Percentiles rank a stretch among this genome's conserved stretches.
These are phyloP conservation scores for Meda fulgida DNA, from an alignment of 2,797 vertebrate genomes.

Conservation along the genomic window DNA sequence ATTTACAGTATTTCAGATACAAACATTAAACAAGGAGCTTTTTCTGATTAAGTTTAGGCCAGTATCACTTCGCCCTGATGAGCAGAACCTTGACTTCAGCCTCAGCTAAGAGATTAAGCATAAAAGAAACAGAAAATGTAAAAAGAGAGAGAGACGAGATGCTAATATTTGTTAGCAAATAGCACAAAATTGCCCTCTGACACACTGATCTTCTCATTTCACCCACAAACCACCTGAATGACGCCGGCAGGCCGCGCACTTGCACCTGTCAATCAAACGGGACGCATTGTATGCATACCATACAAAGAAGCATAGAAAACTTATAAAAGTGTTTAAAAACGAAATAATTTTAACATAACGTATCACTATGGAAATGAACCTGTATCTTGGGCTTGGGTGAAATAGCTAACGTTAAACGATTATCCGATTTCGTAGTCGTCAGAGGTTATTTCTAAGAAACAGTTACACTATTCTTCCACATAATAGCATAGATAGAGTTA, in stretches of 20 bases:
- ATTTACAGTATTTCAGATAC: constrained; percentile 4
- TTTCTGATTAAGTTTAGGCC: constrained; percentile 24
- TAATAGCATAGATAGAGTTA: background rate
- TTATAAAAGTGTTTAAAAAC: background rate
- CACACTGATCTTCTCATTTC: background rate
- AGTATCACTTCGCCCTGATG: background rate
- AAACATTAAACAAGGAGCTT: background rate
- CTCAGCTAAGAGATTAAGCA: background rate
- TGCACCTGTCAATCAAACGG: constrained; percentile 52
- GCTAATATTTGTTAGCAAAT: background rate
- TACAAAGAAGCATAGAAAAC: background rate
- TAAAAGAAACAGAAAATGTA: background rate
- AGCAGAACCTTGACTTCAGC: background rate
- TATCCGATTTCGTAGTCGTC: background rate
- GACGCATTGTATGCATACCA: constrained; percentile 35
- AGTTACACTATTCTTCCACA: background rate
- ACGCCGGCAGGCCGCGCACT: constrained; percentile 34
- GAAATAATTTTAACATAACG: background rate
- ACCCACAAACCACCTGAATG: constrained; percentile 13
- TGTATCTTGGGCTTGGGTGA: background rate
- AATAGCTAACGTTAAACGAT: background rate
- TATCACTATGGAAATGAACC: background rate
- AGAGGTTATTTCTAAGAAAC: background rate
- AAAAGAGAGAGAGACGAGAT: background rate
- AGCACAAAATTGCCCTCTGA: background rate